Base-by-base conservation (phyloP, 2,888 invertebrate species). In the Ashinkailepas kermadecensis region DNA sequence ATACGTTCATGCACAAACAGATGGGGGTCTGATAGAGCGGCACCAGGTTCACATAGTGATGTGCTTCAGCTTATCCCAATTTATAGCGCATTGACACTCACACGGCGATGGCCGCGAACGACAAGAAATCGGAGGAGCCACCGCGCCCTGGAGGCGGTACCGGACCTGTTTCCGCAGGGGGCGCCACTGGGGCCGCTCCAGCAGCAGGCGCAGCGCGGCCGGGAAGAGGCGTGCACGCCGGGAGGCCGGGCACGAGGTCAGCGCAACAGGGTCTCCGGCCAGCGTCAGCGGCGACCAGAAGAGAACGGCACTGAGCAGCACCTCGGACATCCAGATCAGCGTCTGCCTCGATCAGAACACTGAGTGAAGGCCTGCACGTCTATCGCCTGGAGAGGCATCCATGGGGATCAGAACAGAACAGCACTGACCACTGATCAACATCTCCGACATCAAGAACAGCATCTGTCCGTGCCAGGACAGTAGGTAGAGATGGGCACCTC, bases 291-390 rank as follows among this genome's bases (percentile, higher is more conserved):
- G 74, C 54, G 74, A 74, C 74, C 74, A 74, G 10, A 56, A 23
- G 54, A 74, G 21, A 21, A 56, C 56, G 10, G 74, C 74, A 39
- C 74, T 54, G 21, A 18, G 56, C 74, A 74, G 74, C 21, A 74
- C 74, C 12, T 74, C 74, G 7, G 54, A 23, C 74, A 74, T 8
- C 74, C 25, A 83, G 85, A 13, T 9, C 74, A 74, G 74, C 21
- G 23, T 18, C 74, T 74, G 74, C 0, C 70, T 3, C 39, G 39
- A 4, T 39, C 39, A 39, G 39, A 39, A 39, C 39, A 39, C 39
- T 39, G 39, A 39, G 39, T 39, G 39, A 39, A 39, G 39, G 4
- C 39, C 39, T 39, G 39, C 39, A 39, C 39, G 39, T 39, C 39
- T 39, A 39, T 39, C 39, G 39, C 39, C 39, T 39, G 39, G 39